phyloP scores from a whole-genome alignment of 2,113 vertebrate genomes.

The Boulengerochromis microlepis region DNA sequence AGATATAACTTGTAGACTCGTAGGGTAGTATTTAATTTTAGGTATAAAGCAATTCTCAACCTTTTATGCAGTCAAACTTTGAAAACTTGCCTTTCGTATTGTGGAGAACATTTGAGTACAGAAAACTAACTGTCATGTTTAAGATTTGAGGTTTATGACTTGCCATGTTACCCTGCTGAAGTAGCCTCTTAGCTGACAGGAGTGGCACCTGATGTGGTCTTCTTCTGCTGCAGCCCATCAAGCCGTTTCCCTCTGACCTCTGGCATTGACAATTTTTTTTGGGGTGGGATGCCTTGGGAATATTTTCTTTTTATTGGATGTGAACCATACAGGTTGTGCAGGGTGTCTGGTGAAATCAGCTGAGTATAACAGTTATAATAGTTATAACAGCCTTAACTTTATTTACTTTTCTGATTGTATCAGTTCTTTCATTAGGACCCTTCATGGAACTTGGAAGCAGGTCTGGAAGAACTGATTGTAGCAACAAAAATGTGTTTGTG shows the following conservation, averaged over 20 bases:
- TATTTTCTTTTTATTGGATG: neutral
- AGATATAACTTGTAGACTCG: neutral
- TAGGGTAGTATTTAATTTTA: neutral
- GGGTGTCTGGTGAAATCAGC: neutral
- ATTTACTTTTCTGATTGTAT: neutral
- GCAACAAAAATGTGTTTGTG: neutral
- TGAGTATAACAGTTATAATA: neutral
- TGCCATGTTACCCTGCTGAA: neutral
- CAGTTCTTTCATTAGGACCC: neutral
- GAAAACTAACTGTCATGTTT: neutral
- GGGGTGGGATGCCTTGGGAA: neutral
- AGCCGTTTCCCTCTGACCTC: neutral
- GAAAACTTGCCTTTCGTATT: neutral
- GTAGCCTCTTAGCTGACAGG: neutral
- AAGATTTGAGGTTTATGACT: neutral
- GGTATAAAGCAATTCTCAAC: neutral
- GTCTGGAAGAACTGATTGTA: neutral
- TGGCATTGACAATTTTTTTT: fast-evolving
- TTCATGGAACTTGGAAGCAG: neutral
- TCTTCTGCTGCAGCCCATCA: neutral
- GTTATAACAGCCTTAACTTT: neutral
- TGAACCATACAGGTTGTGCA: neutral
- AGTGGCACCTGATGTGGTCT: neutral
- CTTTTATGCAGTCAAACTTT: neutral
- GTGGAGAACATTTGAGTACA: neutral